phyloP scores from a whole-genome alignment of 2,113 vertebrate species.

The Orcinus orca region DNA sequence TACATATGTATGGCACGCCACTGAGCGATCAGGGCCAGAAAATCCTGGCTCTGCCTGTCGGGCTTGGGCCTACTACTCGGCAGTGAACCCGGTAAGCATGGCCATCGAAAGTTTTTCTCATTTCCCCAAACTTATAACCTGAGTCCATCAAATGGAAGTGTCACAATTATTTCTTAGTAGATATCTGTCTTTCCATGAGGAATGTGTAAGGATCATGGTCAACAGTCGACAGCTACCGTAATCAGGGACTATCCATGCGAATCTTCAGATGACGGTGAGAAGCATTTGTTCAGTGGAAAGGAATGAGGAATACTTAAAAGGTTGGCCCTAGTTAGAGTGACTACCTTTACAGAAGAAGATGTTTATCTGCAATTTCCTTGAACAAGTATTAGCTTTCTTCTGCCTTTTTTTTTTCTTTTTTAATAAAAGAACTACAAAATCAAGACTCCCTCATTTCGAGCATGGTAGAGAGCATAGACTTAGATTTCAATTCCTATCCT shows the following conservation, averaged over 20 bases:
- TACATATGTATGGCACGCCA: constrained; percentile 92
- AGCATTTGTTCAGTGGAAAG: not conserved
- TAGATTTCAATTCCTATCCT: not conserved
- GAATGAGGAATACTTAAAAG: not conserved
- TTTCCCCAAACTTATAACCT: not conserved
- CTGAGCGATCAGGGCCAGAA: constrained; percentile 82
- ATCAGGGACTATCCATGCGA: not conserved
- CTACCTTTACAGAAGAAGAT: not conserved
- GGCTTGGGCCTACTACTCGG: constrained; percentile 96
- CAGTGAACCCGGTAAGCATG: constrained; percentile 90
- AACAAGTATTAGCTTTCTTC: not conserved
- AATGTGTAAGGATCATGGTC: not conserved
- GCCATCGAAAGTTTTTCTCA: not conserved
- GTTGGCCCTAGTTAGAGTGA: not conserved
- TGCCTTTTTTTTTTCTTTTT: not conserved
- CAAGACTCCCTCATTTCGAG: not conserved
- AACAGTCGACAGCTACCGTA: not conserved
- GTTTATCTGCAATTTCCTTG: not conserved
- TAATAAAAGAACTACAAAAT: not conserved
- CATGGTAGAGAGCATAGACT: not conserved
- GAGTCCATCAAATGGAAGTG: not conserved
- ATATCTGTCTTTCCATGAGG: not conserved
- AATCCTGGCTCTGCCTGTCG: constrained; percentile 86
- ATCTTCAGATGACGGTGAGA: not conserved
- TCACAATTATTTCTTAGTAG: not conserved